Evolutionary conservation across 1,140 invertebrate species (phyloP).

Genomic region (Drosophila kohkoa): DNA sequence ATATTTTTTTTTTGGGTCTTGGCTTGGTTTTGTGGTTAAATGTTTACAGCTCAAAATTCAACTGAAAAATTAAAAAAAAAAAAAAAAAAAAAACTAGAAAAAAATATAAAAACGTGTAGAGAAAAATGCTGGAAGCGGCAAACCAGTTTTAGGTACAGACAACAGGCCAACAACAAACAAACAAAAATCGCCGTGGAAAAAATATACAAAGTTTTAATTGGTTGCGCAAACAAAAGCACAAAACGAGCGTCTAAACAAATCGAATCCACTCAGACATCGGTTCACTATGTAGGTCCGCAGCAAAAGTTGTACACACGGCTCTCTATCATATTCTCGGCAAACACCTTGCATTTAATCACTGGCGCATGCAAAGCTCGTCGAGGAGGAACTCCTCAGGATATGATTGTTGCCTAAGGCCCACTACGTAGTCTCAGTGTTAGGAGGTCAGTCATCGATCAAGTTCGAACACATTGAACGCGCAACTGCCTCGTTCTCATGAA

Average conservation of each 20-base stretch:
- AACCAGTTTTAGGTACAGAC: conserved; percentile 64
- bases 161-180: conserved; percentile 61
- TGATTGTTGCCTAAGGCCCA: background rate
- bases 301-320: background rate
- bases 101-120: conserved; percentile 38
- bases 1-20: conserved; percentile 1
- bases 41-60: conserved; percentile 77
- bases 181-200: conserved; percentile 63
- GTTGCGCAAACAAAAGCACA: conserved; percentile 75
- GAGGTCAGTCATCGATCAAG: conserved; percentile 34
- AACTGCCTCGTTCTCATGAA: conserved; percentile 42
- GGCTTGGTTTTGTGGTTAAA: conserved; percentile 57
- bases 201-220: conserved; percentile 81
- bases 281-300: conserved; percentile 15
- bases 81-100: conserved; percentile 23
- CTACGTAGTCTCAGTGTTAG: background rate
- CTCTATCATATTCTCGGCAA: conserved; percentile 30
- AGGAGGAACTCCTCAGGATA: conserved; percentile 5
- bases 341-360: conserved; percentile 68
- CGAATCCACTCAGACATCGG: conserved; percentile 64
- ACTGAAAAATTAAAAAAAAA: conserved; percentile 60
- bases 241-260: conserved; percentile 83
- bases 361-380: conserved; percentile 59
- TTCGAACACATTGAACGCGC: conserved; percentile 30
- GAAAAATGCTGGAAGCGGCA: conserved; percentile 53